A percentile compares a stretch with the other conserved stretches of the same genome.
phyloP scores from a whole-genome alignment of 1,140 invertebrate species.

The Mylabris phalerata region DNA sequence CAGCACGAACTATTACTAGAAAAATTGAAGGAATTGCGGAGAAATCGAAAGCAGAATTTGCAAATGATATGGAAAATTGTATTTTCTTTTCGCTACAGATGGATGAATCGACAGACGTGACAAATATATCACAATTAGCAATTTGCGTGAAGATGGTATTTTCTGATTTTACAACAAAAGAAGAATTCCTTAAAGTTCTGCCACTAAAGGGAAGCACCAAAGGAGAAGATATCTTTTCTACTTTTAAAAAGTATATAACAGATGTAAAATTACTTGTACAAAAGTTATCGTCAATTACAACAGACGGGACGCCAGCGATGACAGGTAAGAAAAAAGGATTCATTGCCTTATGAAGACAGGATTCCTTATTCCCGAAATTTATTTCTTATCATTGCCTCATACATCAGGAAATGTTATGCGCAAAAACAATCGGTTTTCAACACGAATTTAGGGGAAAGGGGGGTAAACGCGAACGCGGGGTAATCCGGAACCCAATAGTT shows the following conservation, averaged over 20 bases:
- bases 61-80: slow-evolving; percentile 20
- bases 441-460: too few relatives aligned
- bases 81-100: slow-evolving; percentile 22
- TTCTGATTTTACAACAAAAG: slow-evolving; percentile 21
- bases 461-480: too few relatives aligned
- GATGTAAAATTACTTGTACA: slow-evolving; percentile 14
- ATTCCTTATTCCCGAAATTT: slow-evolving; percentile 20
- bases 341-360: slow-evolving; percentile 18
- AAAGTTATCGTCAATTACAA: slow-evolving; percentile 21
- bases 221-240: not conserved
- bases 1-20: too few relatives aligned
- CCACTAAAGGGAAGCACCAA: too few relatives aligned
- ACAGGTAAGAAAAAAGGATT: slow-evolving; percentile 20
- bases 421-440: slow-evolving; percentile 18
- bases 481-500: too few relatives aligned
- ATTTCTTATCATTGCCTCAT: slow-evolving; percentile 23
- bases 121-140: slow-evolving; percentile 6
- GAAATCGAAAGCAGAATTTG: slow-evolving; percentile 15
- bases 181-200: slow-evolving; percentile 10
- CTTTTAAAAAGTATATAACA: slow-evolving; percentile 14
- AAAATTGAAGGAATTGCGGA: too few relatives aligned
- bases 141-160: slow-evolving; percentile 15
- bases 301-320: slow-evolving; percentile 18
- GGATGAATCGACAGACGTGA: slow-evolving; percentile 18
- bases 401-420: slow-evolving; percentile 19